Evolutionary conservation across 2,888 invertebrate genomes (phyloP), one percentile per base, ranked within the genome.

Genomic region (Aporophyla nigra): DNA sequence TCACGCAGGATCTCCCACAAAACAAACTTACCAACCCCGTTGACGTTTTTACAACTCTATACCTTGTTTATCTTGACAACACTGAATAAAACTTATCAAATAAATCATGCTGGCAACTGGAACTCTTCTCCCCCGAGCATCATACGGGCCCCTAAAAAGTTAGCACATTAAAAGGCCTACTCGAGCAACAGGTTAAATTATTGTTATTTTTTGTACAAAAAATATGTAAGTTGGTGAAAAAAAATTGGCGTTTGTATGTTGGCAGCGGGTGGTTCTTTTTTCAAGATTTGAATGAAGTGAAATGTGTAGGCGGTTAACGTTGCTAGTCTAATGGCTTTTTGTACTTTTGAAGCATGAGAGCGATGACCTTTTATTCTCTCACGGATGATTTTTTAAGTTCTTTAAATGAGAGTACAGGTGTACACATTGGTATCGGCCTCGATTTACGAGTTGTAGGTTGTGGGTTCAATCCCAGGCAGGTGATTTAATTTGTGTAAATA

Each of bases 121-220:
- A 58, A 68, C 61, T 82, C 59, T 59, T 21, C 51, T 69, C 86
- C 83, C 83, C n/a, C 4, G 85, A 75, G 86, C 21, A 66, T 46
- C 66, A 61, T 51, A 56, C 70, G 80, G 84, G 69, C 74, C 84
- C 86, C 80, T 62, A 74, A 86, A 84, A 82, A 80, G 74, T 84
- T 86, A 79, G 61, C 56, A 76, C 78, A 84, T 82, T 86, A 84
- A 82, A 82, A 78, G 66, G 71, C 74, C 86, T 83, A 71, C 86
- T 80, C 54, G 24, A 65, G 88, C 86, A 86, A 87, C 87, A 87
- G 88, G 87, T 87, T 84, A 80, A 84, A 76, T 71, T 87, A 76
- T 78, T 71, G 69, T 69, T 24, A 43, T 65, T 54, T 61, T 71
- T 53, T 67, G 21, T 16, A 14, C 14, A 54, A 63, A 69, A 58